Evolutionary conservation across 1,140 invertebrate genomes (phyloP).

Genomic region (Pygmarrhopalites habei): DNA sequence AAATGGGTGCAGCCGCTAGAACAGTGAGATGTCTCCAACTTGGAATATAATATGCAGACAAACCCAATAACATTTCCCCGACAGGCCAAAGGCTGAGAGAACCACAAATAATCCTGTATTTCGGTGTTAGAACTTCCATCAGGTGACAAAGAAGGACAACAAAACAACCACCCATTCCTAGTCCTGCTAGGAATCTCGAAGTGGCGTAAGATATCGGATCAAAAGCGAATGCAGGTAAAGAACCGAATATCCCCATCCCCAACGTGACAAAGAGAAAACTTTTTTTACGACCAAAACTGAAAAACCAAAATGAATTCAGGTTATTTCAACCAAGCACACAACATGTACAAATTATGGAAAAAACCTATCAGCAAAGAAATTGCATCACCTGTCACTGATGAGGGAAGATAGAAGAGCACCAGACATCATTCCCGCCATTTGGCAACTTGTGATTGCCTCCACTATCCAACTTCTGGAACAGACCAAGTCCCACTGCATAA

Average conservation of each 20-base stretch:
- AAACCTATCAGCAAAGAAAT: not conserved
- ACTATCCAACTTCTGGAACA: constrained; percentile 28
- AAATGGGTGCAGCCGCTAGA: constrained; percentile 15
- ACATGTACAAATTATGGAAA: not conserved
- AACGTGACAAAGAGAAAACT: constrained; percentile 14
- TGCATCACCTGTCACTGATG: constrained; percentile 18
- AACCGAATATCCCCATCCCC: constrained; percentile 21
- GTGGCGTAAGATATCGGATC: constrained; percentile 19
- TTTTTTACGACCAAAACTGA: constrained; percentile 22
- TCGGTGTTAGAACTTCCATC: constrained; percentile 38
- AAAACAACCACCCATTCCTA: constrained; percentile 30
- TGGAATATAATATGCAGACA: constrained; percentile 26
- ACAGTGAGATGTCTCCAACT: constrained; percentile 26
- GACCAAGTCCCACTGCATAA: constrained; percentile 24
- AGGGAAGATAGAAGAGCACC: constrained; percentile 20
- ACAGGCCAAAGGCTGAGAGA: constrained; percentile 33
- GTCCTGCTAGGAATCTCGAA: constrained; percentile 18
- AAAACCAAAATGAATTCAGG: not conserved
- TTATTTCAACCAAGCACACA: too few relatives aligned
- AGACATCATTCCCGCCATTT: constrained; percentile 30
- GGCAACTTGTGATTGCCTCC: constrained; percentile 26
- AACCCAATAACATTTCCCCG: constrained; percentile 35
- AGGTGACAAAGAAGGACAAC: constrained; percentile 32
- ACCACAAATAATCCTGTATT: constrained; percentile 32
- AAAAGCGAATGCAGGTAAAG: constrained; percentile 15